A percentile compares a stretch with the other conserved stretches of the same genome.
Evolutionary conservation across 1,140 invertebrate genomes (phyloP).

Genomic region (Anastrepha ludens): DNA sequence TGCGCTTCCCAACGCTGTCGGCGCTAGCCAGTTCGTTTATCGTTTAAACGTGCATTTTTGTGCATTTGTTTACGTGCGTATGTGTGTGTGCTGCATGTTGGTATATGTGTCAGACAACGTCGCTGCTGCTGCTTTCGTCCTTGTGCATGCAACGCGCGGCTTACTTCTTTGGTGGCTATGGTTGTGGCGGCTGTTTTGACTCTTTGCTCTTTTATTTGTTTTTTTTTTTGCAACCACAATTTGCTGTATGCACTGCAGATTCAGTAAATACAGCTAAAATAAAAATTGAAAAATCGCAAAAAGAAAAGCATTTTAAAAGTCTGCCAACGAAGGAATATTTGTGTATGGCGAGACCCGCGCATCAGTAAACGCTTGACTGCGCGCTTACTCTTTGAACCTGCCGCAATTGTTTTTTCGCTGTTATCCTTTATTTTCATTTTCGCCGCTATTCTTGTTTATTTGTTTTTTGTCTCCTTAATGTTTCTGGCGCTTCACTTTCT

Average conservation of each 20-base stretch:
- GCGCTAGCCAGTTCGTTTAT: neutral
- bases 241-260: too few species aligned
- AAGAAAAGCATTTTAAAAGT: neutral
- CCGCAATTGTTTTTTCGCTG: neutral
- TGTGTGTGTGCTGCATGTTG: neutral
- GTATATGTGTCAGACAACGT: neutral
- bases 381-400: neutral
- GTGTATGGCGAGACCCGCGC: neutral
- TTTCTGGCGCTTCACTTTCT: too few species aligned
- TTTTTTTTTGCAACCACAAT: too few species aligned
- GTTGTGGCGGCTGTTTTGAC: too few species aligned
- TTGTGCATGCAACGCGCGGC: neutral
- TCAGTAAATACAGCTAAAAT: too few species aligned
- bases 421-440: neutral
- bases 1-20: neutral
- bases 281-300: too few species aligned
- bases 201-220: too few species aligned
- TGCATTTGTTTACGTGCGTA: neutral
- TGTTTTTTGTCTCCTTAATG: neutral
- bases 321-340: neutral
- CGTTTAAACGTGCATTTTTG: constrained; percentile 9
- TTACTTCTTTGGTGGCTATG: neutral
- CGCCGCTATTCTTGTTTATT: neutral
- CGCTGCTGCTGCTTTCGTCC: neutral
- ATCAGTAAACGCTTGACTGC: too few species aligned